Conservation (phyloP, 2,797 vertebrate species). For the Lithobates sylvaticus region DNA sequence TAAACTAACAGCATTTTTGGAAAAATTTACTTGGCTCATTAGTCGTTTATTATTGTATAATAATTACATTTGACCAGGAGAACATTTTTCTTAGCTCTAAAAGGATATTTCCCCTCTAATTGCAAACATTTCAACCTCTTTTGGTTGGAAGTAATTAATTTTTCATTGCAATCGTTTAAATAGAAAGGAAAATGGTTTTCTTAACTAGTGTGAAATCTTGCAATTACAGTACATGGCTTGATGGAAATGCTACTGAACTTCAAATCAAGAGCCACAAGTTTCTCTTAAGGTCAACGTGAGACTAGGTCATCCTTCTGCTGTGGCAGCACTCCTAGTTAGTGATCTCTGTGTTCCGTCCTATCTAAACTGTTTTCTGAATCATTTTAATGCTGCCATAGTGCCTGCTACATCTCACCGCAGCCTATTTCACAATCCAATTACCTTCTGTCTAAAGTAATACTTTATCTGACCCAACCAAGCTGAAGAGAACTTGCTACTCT, state of each 20-base stretch:
- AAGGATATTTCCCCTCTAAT: neutral
- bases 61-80: neutral
- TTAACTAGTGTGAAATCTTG: neutral
- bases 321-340: conserved; percentile 43
- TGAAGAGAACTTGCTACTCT: conserved; percentile 51
- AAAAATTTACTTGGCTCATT: neutral
- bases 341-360: conserved; percentile 36
- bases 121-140: neutral
- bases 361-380: conserved; percentile 40
- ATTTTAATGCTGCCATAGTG: conserved; percentile 39
- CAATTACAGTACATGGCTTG: neutral
- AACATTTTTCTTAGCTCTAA: neutral
- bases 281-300: conserved; percentile 26
- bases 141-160: conserved; percentile 11
- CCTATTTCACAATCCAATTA: conserved; percentile 59
- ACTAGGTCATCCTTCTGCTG: conserved; percentile 38
- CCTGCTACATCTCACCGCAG: conserved; percentile 39
- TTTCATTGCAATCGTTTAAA: neutral
- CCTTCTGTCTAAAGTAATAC: conserved; percentile 50
- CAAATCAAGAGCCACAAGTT: neutral
- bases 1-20: neutral
- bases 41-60: neutral
- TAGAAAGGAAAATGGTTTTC: neutral
- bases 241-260: conserved; percentile 10
- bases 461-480: conserved; percentile 57